A percentile compares a stretch with the other conserved stretches of the same genome.
These are phyloP conservation scores for Poeciliopsis paucimaculata DNA, from an alignment of 2,797 vertebrate genomes.

Conservation along the genomic window DNA sequence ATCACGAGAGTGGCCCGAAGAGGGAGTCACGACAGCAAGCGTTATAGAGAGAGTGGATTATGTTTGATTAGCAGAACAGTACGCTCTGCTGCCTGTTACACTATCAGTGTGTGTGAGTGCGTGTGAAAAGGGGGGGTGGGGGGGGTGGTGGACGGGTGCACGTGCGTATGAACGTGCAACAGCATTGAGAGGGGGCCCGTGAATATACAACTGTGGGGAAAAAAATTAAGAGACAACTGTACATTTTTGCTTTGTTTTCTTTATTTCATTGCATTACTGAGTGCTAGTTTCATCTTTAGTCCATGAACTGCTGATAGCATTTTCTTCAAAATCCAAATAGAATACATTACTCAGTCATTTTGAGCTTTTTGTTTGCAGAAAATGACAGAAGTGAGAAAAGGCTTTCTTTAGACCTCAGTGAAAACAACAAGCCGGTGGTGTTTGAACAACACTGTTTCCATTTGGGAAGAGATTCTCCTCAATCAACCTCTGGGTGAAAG, in stretches of 20 bases:
- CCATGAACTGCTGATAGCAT: too few relatives aligned
- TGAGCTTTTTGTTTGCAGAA: background rate
- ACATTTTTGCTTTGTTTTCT: background rate
- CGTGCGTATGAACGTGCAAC: conserved; percentile 45
- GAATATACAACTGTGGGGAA: conserved; percentile 6
- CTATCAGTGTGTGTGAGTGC: conserved; percentile 15
- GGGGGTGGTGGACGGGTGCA: conserved; percentile 22
- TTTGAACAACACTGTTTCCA: background rate
- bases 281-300: background rate
- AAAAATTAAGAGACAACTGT: background rate
- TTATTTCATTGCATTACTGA: background rate
- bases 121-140: background rate
- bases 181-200: conserved; percentile 29
- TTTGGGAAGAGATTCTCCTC: background rate
- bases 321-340: background rate
- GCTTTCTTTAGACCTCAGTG: background rate
- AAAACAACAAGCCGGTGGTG: background rate
- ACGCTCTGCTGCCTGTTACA: conserved; percentile 57
- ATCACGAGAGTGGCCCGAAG: conserved; percentile 61
- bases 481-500: background rate
- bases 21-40: conserved; percentile 70
- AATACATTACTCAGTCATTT: background rate
- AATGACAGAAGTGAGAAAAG: background rate
- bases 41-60: conserved; percentile 49
- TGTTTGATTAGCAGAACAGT: conserved; percentile 54